Evolutionary conservation across 2,888 invertebrate genomes (phyloP), one percentile per base, ranked within the genome.

Genomic region (Phragmatobia fuliginosa): DNA sequence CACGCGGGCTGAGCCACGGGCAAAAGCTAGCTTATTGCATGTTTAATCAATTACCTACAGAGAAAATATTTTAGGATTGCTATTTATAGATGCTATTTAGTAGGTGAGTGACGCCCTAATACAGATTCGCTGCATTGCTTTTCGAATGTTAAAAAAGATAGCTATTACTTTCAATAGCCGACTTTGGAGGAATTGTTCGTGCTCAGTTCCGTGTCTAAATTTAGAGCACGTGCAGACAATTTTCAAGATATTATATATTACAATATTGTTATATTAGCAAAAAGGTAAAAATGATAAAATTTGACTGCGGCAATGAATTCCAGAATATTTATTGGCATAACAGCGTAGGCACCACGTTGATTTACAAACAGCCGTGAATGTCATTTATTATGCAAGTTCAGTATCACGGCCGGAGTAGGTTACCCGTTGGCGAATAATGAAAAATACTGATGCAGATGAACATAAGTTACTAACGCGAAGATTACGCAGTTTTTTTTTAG

Each of bases 301-400:
- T 21, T 45, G 8, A 21, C 16, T 45, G 18, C 2, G 45, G 45
- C 45, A 52, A 52, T 52, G 25, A 52, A 25, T 52, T 25, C 52
- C 25, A 25, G 25, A 52, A 52, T 49, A 49, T 49, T 49, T 25
- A 11, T 11, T 25, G 25, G 25, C 11, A 11, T 52, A 25, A 52
- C 25, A 52, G 52, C 25, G 61, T 38, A 61, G 36, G 16, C n/a
- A n/a, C 36, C 25, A 36, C 25, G 67, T 52, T 67, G 66, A 79
- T 76, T 72, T 76, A 66, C 68, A 80, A 68, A 71, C 68, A 72
- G 70, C 72, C 76, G 67, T 85, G 86, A 49, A 84, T 79, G 79
- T 81, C 80, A 81, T 83, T 84, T 77, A 76, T 75, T 79, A 75
- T 76, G 71, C 69, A 81, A 85, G 81, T 86, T 86, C 85, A 86